Base-by-base conservation (phyloP, 35 echinoderm and acorn worm species). In the Apostichopus californicus region DNA sequence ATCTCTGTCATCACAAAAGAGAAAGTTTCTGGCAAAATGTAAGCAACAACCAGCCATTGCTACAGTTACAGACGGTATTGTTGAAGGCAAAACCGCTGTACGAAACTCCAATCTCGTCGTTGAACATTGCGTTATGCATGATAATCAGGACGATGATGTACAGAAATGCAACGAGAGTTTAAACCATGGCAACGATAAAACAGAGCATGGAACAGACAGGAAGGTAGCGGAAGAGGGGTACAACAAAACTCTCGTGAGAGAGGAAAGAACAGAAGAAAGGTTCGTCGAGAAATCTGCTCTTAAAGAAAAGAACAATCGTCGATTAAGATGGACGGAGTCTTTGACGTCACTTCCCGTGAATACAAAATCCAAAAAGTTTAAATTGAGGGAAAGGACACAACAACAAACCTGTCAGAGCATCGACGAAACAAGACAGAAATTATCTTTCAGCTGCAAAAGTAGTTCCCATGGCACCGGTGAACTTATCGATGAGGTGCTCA, bases 21-120 rank as follows among this genome's bases (percentile, higher is more conserved):
- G 55, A 57, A 82, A 24, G 79, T 82, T 82, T 82, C 24, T 82
- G n/a, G 79, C 79, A 8, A 53, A 57, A 82, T 82, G 79, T 57
- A 53, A 23, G 79, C 1, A 82, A 57, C 79, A 52, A 8, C 25
- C 10, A n/a, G 15, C 17, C 71, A 6, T 21, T 5, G 8, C 2
- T 21, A 53, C 25, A 82, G 55, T 82, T 18, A 11, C 21, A 82
- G 55, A 82, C 13, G 79, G 46, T 11, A 15, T 1, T 15, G 13
- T n/a, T 53, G 55, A 53, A 14, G 14, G 13, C 14, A 82, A 15
- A 46, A 20, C 20, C 11, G 20, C 10, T 82, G 55, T 13, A 82
- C 9, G 5, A 8, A 55, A 14, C 14, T 5, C 20, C 7, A 46
- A 10, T 28, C 46, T 6, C 10, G 11, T 14, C 34, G 46, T 17